Evolutionary conservation across 2,888 invertebrate species (phyloP).

Genomic region (Hipparchia semele): DNA sequence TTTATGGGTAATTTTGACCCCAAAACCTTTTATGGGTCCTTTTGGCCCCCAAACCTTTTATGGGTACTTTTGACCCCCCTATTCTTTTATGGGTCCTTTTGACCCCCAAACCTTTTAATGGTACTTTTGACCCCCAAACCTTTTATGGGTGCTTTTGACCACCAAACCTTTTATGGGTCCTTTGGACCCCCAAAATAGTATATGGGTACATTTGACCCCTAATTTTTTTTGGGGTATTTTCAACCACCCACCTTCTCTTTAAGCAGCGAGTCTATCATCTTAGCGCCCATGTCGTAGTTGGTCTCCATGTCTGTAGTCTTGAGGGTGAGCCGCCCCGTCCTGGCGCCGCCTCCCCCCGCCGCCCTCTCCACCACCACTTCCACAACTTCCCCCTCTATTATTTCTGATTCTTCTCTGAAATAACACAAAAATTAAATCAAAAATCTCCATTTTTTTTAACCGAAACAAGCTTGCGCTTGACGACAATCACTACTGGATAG

Average conservation of each 20-base stretch:
- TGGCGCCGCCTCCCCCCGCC: slow-evolving; percentile 89
- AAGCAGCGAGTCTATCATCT: slow-evolving; percentile 98
- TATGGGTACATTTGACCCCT: neutral
- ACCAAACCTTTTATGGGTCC: neutral
- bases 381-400: slow-evolving; percentile 99
- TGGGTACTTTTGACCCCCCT: neutral
- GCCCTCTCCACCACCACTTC: slow-evolving; percentile 98
- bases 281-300: slow-evolving; percentile 98
- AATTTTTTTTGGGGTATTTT: neutral
- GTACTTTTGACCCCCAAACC: neutral
- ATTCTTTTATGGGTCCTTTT: no score
- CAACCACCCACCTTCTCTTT: slow-evolving; percentile 91
- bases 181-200: neutral
- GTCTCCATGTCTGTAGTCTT: slow-evolving; percentile 99
- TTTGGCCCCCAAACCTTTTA: slow-evolving; percentile 49
- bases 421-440: neutral
- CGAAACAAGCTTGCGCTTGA: no score
- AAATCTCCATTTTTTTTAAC: neutral
- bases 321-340: slow-evolving; percentile 96
- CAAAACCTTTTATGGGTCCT: no score
- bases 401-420: slow-evolving; percentile 96
- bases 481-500: no score
- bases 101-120: neutral
- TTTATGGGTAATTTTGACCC: neutral
- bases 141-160: neutral